phyloP scores from a whole-genome alignment of 1,140 invertebrate species.

The Lepidurus couesii region DNA sequence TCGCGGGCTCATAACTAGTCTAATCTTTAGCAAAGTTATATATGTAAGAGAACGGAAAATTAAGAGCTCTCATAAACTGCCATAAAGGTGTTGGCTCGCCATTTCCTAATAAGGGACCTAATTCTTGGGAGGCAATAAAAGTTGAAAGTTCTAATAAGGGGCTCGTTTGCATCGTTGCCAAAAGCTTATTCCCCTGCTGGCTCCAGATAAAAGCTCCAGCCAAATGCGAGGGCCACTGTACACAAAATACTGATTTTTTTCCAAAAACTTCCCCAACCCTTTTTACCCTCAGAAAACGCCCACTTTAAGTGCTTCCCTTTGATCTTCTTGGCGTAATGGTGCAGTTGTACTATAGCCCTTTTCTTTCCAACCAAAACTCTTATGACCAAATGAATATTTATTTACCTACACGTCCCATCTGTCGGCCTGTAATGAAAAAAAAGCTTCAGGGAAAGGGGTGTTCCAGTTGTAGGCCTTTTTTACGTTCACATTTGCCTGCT shows the following conservation, averaged over 20 bases:
- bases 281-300: background rate
- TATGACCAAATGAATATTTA: conserved; percentile 13
- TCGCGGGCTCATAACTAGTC: no score
- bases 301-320: background rate
- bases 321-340: background rate
- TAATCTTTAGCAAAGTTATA: background rate
- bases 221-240: background rate
- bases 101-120: background rate
- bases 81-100: background rate
- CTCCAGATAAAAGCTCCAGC: background rate
- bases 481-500: background rate
- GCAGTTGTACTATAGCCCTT: background rate
- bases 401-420: background rate
- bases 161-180: conserved; percentile 9
- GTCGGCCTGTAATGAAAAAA: background rate
- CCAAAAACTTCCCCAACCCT: background rate
- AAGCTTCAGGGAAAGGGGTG: background rate
- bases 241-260: background rate
- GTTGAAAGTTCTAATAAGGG: conserved; percentile 15
- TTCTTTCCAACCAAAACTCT: background rate
- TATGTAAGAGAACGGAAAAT: background rate
- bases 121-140: background rate
- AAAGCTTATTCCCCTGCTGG: background rate
- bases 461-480: background rate
- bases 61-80: background rate